Conservation (phyloP, 2,888 invertebrate species). For the Linnaemya tessellans region DNA sequence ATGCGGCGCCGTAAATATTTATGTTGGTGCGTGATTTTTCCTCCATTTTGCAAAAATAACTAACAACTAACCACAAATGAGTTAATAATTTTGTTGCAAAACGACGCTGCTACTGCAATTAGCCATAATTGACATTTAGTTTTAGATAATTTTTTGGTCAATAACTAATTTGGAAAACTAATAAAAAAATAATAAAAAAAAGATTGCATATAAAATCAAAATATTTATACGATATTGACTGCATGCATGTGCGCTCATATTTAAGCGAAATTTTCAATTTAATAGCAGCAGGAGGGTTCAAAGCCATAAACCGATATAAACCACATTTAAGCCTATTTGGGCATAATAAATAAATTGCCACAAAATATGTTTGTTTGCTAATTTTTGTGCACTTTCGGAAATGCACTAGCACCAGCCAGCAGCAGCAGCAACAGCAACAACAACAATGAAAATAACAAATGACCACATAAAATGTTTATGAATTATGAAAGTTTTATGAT, state of each 20-base stretch:
- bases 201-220: constrained; percentile 35
- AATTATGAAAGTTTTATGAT: constrained; percentile 56
- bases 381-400: constrained; percentile 41
- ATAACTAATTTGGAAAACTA: constrained; percentile 29
- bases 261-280: constrained; percentile 26
- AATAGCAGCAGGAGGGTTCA: constrained; percentile 50
- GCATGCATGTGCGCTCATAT: not conserved
- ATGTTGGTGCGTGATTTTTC: not conserved
- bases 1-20: not conserved
- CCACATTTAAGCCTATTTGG: constrained; percentile 64
- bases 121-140: constrained; percentile 71
- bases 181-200: constrained; percentile 4
- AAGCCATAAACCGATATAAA: constrained; percentile 63
- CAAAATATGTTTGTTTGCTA: constrained; percentile 51
- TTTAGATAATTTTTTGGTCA: constrained; percentile 65
- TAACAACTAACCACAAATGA: constrained; percentile 57
- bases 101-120: constrained; percentile 53
- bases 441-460: constrained; percentile 14
- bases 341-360: constrained; percentile 66
- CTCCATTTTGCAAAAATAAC: not conserved
- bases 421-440: constrained; percentile 1
- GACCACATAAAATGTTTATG: constrained; percentile 31
- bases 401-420: not conserved
- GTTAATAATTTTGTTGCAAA: constrained; percentile 60
- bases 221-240: constrained; percentile 50